Percentiles rank a stretch among this genome's conserved stretches.
phyloP scores from a whole-genome alignment of 2,888 invertebrate genomes.

The Acanthosepion lycidas region DNA sequence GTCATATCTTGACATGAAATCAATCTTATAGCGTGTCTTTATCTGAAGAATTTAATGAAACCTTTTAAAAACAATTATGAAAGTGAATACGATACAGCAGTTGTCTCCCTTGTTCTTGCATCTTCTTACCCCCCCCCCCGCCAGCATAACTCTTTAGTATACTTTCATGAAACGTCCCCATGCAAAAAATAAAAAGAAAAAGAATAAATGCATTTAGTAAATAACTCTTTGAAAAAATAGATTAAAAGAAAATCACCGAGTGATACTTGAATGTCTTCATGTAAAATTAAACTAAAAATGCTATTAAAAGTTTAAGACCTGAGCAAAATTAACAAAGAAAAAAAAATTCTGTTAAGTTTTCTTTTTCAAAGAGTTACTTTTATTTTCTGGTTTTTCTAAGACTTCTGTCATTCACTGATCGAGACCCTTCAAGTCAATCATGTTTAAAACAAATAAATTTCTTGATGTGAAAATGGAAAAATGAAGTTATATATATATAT shows the following conservation, averaged over 20 bases:
- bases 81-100: slow-evolving; percentile 8
- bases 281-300: slow-evolving; percentile 8
- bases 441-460: background rate
- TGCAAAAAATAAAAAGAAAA: background rate
- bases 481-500: background rate
- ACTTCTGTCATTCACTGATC: background rate
- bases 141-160: background rate
- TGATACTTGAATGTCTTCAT: background rate
- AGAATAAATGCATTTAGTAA: background rate
- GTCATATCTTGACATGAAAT: slow-evolving; percentile 7
- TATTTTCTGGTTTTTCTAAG: background rate
- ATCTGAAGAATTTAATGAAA: slow-evolving; percentile 33
- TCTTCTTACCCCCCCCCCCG: background rate
- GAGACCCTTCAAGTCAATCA: background rate
- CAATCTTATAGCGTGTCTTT: slow-evolving; percentile 11
- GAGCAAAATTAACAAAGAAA: background rate
- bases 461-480: background rate
- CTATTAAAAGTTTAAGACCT: background rate
- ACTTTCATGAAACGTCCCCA: background rate
- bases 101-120: background rate
- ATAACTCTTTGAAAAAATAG: background rate
- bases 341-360: background rate
- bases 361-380: background rate
- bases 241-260: background rate
- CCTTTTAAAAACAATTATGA: slow-evolving; percentile 33